These are phyloP conservation scores for Liasis olivaceus DNA, from an alignment of 2,797 vertebrate species.

Conservation along the genomic window DNA sequence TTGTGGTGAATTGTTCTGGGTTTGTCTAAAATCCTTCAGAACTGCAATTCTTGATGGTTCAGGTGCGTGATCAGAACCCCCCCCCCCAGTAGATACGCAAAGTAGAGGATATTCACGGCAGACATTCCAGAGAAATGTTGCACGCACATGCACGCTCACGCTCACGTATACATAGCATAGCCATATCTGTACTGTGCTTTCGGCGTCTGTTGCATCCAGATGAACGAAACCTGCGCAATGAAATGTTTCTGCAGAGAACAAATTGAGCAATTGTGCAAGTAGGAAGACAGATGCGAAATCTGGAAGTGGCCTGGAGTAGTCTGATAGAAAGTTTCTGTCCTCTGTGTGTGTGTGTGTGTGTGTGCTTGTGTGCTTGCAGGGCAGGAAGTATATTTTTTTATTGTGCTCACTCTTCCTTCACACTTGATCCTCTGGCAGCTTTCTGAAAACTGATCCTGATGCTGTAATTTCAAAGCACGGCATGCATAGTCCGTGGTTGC, in stretches of 20 bases:
- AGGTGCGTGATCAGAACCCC: too few relatives aligned
- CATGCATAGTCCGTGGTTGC: neutral
- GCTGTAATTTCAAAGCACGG: neutral
- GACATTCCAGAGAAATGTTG: neutral
- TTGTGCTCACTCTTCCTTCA: neutral
- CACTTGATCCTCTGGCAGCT: neutral
- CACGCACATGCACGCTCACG: neutral
- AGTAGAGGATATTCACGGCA: too few relatives aligned
- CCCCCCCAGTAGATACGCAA: too few relatives aligned
- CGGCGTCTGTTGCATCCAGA: neutral
- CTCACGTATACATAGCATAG: rapidly evolving
- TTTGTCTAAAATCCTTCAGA: too few relatives aligned
- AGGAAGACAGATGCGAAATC: neutral
- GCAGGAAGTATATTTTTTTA: neutral
- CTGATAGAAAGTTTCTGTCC: neutral
- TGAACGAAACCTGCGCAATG: neutral
- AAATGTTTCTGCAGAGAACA: neutral
- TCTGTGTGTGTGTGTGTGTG: neutral
- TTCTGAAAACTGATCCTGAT: neutral
- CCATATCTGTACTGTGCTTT: neutral
- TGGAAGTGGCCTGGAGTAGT: neutral
- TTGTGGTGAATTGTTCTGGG: too few relatives aligned
- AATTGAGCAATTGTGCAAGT: neutral
- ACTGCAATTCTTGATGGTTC: too few relatives aligned
- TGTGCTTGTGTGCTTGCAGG: neutral